Evolutionary conservation across 2,113 vertebrate species (phyloP), one percentile per base, ranked within the genome.

Genomic region (Todiramphus saurophagus): DNA sequence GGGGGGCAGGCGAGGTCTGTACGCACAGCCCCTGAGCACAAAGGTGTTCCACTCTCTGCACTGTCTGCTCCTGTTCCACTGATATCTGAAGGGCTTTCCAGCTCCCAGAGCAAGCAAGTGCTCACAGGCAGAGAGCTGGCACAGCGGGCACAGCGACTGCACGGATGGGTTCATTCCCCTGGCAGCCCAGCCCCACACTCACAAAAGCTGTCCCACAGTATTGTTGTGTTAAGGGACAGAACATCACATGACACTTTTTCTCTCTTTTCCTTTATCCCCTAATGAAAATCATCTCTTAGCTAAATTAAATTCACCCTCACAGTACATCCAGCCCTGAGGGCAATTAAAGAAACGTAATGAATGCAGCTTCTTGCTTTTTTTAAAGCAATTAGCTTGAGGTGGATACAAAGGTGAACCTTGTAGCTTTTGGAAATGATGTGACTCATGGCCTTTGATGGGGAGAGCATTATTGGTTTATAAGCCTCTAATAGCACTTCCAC

Each of bases 291-390:
- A 35, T 37, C 82, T 67, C 78, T 3, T 3, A 44, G 46, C 48
- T 74, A 90, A 92, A 94, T 89, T 78, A 78, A 90, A 77, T 87
- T 85, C 33, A 0, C 24, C 41, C 73, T 86, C 79, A 4, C 37
- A 67, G 81, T 28, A 74, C n/a, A 39, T 19, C 16, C 83, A 81
- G 86, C 76, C 75, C 68, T 41, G n/a, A 43, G 67, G 67, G 53
- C 91, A 87, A 93, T 89, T 93, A 89, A 46, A 59, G 59, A 88
- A 70, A 59, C 60, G 2, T 77, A 77, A 89, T 58, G 68, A 87
- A 88, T 69, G 37, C 27, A 44, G 31, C 48, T 82, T 7, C 14
- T 19, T 48, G 2, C 58, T 37, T 24, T 60, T 41, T 80, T n/a
- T 1, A 2, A 67, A 44, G 64, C 74, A 84, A 91, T 94, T 89